These are phyloP conservation scores for Cantharis rustica DNA, from an alignment of 2,888 invertebrate genomes.

Conservation along the genomic window DNA sequence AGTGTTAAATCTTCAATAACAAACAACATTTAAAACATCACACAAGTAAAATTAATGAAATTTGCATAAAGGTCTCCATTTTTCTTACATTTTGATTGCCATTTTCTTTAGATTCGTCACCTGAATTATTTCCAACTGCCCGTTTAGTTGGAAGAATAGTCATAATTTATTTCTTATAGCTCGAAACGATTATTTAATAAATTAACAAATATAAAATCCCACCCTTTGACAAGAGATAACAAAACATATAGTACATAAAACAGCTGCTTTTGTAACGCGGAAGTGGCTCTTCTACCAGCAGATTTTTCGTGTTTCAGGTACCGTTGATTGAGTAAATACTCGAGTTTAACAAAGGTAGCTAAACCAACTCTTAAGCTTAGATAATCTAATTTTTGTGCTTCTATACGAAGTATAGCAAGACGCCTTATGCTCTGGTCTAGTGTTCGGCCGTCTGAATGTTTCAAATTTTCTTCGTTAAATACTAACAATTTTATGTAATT, in stretches of 20 bases:
- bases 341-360: neutral
- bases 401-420: too few species aligned
- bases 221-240: constrained; percentile 2
- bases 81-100: constrained; percentile 50
- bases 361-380: too few species aligned
- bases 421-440: too few species aligned
- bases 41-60: neutral
- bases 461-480: too few species aligned
- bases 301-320: neutral
- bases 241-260: neutral
- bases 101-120: constrained; percentile 51
- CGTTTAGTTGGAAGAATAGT: constrained; percentile 55
- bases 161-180: constrained; percentile 39
- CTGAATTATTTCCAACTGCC: constrained; percentile 39
- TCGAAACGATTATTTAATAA: neutral
- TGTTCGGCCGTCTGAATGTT: too few species aligned
- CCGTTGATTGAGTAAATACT: neutral
- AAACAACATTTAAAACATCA: neutral
- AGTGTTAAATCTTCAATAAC: neutral
- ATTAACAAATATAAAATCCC: neutral
- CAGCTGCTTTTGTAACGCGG: neutral
- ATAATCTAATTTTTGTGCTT: too few species aligned
- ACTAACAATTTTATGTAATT: too few species aligned
- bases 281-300: neutral
- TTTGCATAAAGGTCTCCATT: neutral